Base-by-base conservation (phyloP, 1,140 invertebrate genomes). In the Palaemon carinicauda region DNA sequence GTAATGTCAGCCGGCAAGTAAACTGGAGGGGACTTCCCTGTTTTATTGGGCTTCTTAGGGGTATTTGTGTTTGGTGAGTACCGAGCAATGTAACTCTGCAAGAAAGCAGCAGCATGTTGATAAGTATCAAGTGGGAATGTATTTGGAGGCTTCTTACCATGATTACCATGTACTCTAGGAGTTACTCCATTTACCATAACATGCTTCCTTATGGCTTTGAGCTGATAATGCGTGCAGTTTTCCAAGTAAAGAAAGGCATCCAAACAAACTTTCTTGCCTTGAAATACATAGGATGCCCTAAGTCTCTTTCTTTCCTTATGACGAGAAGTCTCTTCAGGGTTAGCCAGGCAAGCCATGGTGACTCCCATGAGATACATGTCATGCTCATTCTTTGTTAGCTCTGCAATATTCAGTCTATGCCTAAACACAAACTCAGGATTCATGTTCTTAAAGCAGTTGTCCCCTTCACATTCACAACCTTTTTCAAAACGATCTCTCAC, bases 321-420 rank as follows among this genome's bases (percentile, higher is more conserved):
- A 17, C 95, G 92, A 1, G 94, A 94, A 4, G 95, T 96, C 90
- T 94, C 93, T 65, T 94, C 94, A 3, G 95, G 95, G 91, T 96
- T 95, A 0, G 94, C 94, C 69, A 96, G 91, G 89, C 95, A 95
- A 0, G 95, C 95, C 95, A 95, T 96, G 10, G 95, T 96, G 21
- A 96, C 94, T 56, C 95, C 95, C 95, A 95, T 95, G 84, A 95
- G 91, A 90, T 96, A 96, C 94, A 95, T 95, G 90, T 94, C 94
- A 91, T 94, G 94, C 91, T 95, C 95, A 88, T 94, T 94, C 90
- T 95, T 95, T 3, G 95, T 96, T 24, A 96, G 90, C 90, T 96
- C 95, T 3, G 95, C 95, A 84, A 96, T 96, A 89, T 96, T 96
- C 14, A 96, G 90, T 85, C 95, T 92, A 89, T 96, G 95, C 53